Conservation (phyloP, 2,888 invertebrate species). For the Mesodorylaimus sp. region DNA sequence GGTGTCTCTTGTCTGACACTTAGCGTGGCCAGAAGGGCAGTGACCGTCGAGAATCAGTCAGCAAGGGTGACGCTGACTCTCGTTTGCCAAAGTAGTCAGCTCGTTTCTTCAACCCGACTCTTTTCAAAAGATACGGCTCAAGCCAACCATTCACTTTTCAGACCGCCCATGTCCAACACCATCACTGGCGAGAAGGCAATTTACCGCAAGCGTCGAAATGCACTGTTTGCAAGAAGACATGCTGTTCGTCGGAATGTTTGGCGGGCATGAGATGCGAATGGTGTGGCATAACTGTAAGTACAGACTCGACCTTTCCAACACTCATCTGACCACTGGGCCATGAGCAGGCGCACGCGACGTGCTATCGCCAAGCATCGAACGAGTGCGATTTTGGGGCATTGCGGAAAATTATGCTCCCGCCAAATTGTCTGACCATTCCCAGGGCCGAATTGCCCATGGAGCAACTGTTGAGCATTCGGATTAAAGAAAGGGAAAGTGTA, state of each 20-base stretch:
- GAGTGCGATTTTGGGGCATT: slow-evolving; percentile 95
- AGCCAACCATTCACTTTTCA: slow-evolving; percentile 14
- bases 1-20: background rate
- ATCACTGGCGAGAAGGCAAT: slow-evolving; percentile 99
- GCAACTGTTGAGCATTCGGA: slow-evolving; percentile 73
- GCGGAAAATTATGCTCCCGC: slow-evolving; percentile 95
- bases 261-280: slow-evolving; percentile 57
- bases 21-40: no score
- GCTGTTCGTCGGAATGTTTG: slow-evolving; percentile 94
- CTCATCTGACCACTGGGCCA: background rate
- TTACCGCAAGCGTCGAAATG: slow-evolving; percentile 92
- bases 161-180: slow-evolving; percentile 52
- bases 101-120: no score
- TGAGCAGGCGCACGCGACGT: slow-evolving; percentile 73
- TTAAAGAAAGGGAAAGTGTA: background rate
- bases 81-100: no score
- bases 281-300: slow-evolving; percentile 41
- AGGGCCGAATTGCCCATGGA: slow-evolving; percentile 97
- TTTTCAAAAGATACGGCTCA: no score
- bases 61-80: no score
- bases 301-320: background rate
- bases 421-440: slow-evolving; percentile 93
- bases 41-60: no score
- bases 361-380: slow-evolving; percentile 66
- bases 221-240: slow-evolving; percentile 86